Percentiles rank a stretch among this genome's conserved stretches.
phyloP scores from a whole-genome alignment of 1,140 invertebrate species.

The Microplitis mediator region DNA sequence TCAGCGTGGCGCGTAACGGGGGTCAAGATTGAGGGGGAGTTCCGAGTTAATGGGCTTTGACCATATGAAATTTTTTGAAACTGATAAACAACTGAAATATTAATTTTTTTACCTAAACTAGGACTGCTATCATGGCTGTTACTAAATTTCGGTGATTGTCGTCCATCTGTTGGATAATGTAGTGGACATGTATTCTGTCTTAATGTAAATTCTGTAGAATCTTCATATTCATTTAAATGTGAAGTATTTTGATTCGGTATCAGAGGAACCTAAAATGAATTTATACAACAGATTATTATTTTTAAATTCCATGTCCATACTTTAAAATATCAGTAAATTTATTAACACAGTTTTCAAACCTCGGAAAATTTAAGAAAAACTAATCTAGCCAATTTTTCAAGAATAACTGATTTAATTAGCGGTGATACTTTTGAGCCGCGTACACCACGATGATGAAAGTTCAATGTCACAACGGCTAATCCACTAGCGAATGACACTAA shows the following conservation, averaged over 20 bases:
- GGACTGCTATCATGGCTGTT: slow-evolving; percentile 44
- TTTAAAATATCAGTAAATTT: not conserved
- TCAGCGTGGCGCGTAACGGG: too few species aligned
- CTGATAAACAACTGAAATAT: not conserved
- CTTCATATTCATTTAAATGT: slow-evolving; percentile 30
- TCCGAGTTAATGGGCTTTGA: too few species aligned
- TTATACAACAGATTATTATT: not conserved
- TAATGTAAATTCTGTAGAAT: slow-evolving; percentile 39
- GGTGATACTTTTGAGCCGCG: slow-evolving; percentile 77
- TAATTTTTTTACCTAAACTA: slow-evolving; percentile 37
- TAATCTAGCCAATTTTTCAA: slow-evolving; percentile 68
- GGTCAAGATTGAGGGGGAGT: too few species aligned
- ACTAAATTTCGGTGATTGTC: slow-evolving; percentile 44
- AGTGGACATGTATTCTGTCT: slow-evolving; percentile 47
- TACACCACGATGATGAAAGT: slow-evolving; percentile 85
- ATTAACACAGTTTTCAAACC: slow-evolving; percentile 37
- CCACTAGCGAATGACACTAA: slow-evolving; percentile 88
- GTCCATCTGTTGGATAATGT: slow-evolving; percentile 44
- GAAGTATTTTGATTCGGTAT: slow-evolving; percentile 7
- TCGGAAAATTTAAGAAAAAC: slow-evolving; percentile 63
- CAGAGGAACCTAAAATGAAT: too few species aligned
- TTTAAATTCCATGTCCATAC: not conserved
- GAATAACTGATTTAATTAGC: slow-evolving; percentile 71
- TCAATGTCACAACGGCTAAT: slow-evolving; percentile 83
- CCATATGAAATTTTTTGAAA: too few species aligned